Percentiles rank a stretch among this genome's conserved stretches.
phyloP scores from a whole-genome alignment of 2,888 invertebrate species.

The Apantesis nais region DNA sequence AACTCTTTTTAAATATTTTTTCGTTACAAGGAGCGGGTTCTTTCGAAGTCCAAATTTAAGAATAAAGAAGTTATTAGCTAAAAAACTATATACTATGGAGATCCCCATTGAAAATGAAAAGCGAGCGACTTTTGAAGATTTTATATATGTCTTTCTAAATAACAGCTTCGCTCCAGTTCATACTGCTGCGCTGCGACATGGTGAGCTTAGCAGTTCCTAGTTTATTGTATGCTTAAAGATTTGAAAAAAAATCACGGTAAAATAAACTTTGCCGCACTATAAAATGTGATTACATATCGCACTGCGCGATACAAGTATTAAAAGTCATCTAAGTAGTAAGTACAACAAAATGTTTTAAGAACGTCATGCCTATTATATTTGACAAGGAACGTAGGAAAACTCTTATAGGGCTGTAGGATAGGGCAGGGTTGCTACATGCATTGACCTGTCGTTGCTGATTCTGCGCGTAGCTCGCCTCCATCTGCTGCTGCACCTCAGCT shows the following conservation, averaged over 20 bases:
- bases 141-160: no score
- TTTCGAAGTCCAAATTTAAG: no score
- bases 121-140: no score
- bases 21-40: no score
- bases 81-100: no score
- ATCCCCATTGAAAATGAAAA: no score
- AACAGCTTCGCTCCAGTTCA: no score
- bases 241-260: background rate
- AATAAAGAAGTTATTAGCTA: no score
- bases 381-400: background rate
- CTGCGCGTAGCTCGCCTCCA: conserved; percentile 85
- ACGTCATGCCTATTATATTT: background rate
- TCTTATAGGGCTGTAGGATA: background rate
- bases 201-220: no score
- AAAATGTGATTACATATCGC: background rate
- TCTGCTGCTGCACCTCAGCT: conserved; percentile 92
- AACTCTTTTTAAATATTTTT: no score
- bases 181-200: no score
- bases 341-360: background rate
- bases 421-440: conserved; percentile 65
- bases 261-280: background rate
- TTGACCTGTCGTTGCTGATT: conserved; percentile 83
- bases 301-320: background rate
- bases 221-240: no score
- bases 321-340: background rate